Base-by-base conservation (phyloP, 2,113 vertebrate genomes). In the Rhabdomys dilectus region DNA sequence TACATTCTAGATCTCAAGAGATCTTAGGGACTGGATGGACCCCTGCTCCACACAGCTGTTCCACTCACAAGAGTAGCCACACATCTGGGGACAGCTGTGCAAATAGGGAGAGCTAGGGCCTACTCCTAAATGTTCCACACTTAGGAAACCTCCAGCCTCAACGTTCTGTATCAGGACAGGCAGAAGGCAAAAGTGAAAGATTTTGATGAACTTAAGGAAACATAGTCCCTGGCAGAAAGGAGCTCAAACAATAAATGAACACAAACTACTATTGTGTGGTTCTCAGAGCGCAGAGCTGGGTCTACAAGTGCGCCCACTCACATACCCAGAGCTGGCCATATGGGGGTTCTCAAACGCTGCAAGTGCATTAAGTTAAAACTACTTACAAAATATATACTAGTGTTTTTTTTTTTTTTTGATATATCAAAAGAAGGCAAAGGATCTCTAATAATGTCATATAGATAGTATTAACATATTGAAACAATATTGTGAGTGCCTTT, bases 401-500 rank as follows among this genome's bases (percentile, higher is more conserved):
- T 11, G 94, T 51, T 51, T 51, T 48, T 48, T 5, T 5, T 5
- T 48, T 51, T 97, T 82, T 62, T 42, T 88, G 91, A 75, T 60
- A 24, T 66, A 48, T 16, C 17, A n/a, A 21, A 87, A 90, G 53
- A 73, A 68, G 15, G 16, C 16, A 82, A 89, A 94, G 78, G 39
- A 88, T 51, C 13, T 60, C 94, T 91, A 42, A 89, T 88, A 85
- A 77, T 81, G 86, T 88, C 76, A 62, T 51, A 62, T 4, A 34
- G 42, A 64, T 77, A 89, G n/a, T 29, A 82, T 81, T 82, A 16
- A 77, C 76, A 89, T 45, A 66, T 2, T 39, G 21, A 93, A 92
- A 96, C 48, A 42, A 80, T 87, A 92, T 68, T 92, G 93, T 88
- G 64, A 45, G 73, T 86, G 81, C 24, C 60, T 0, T 64, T 17